Base-by-base conservation (phyloP, 2,888 invertebrate genomes). In the Leucophora obtusa region DNA sequence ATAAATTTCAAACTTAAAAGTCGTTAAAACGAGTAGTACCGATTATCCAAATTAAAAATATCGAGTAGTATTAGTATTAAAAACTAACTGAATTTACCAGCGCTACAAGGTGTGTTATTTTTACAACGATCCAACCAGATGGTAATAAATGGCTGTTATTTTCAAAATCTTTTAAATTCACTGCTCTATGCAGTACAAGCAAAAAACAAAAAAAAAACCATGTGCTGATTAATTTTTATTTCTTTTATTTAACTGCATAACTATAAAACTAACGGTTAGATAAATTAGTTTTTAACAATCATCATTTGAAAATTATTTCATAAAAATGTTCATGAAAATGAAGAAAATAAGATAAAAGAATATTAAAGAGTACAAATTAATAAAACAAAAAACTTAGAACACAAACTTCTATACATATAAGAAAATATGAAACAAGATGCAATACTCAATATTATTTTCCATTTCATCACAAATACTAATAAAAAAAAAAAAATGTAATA, bases 351-450 rank as follows among this genome's bases (percentile, higher is more conserved):
- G 33, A 38, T 21, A 63, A 28, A 28, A 28, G 63, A 63, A 63
- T n/a, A 56, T 24, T 8, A 54, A 60, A 35, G 17, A n/a, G 14
- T 9, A 18, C 24, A 14, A 21, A 11, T 14, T 4, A 5, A 14
- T 3, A 59, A 70, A 70, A 47, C 69, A 50, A 59, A 70, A 59
- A 59, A 70, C 59, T 70, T 70, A 70, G 47, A 59, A 47, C 47
- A 70, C 69, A 51, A 50, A 43, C 69, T 21, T 50, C 17, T 38
- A 38, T 17, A 33, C 33, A 50, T 14, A 59, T 21, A 21, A 11
- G 7, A 28, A 28, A 28, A 28, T 1, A 28, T 28, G 7, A 28
- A 28, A 28, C 28, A 28, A 28, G 6, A 3, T 70, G 14, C 33
- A 50, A 33, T 18, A 33, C 17, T 7, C 28, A 28, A 28, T 28